Conservation (phyloP, 2,888 invertebrate species). For the Dioctria linearis region DNA sequence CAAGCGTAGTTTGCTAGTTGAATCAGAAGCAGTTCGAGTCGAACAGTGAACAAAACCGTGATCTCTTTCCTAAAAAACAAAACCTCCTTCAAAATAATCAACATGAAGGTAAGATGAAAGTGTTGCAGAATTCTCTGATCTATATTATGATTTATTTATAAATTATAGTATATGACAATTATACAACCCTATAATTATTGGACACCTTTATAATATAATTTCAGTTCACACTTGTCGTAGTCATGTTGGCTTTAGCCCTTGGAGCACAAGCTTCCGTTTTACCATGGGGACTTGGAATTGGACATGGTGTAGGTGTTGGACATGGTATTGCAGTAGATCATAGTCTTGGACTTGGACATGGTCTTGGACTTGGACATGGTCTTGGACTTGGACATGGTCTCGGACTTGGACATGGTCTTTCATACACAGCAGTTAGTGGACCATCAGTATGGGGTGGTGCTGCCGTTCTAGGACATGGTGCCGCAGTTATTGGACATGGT, state of each 20-base stretch:
- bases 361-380: conserved; percentile 16
- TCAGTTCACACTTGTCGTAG: conserved; percentile 67
- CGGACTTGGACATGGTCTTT: conserved; percentile 28
- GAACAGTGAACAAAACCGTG: conserved; percentile 23
- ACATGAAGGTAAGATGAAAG: conserved; percentile 37
- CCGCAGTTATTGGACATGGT: neutral
- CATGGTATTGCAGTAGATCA: too few species aligned
- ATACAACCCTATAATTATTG: neutral
- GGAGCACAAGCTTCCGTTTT: conserved; percentile 68
- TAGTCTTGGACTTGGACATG: conserved; percentile 11
- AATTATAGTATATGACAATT: too few species aligned
- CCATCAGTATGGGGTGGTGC: conserved; percentile 19
- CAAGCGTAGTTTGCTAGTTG: neutral
- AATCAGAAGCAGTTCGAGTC: conserved; percentile 20
- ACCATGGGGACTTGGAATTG: conserved; percentile 56
- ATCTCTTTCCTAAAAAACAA: conserved; percentile 14
- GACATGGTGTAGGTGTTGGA: neutral
- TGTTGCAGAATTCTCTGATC: neutral
- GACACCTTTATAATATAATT: conserved; percentile 35
- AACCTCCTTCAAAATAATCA: conserved; percentile 30
- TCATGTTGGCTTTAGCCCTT: conserved; percentile 68
- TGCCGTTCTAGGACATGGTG: neutral
- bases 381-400: conserved; percentile 23
- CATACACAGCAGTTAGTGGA: conserved; percentile 37
- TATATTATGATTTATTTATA: too few species aligned